Percentiles rank a stretch among this genome's conserved stretches.
Evolutionary conservation across 2,888 invertebrate genomes (phyloP).

Genomic region (Leistus spinibarbis): DNA sequence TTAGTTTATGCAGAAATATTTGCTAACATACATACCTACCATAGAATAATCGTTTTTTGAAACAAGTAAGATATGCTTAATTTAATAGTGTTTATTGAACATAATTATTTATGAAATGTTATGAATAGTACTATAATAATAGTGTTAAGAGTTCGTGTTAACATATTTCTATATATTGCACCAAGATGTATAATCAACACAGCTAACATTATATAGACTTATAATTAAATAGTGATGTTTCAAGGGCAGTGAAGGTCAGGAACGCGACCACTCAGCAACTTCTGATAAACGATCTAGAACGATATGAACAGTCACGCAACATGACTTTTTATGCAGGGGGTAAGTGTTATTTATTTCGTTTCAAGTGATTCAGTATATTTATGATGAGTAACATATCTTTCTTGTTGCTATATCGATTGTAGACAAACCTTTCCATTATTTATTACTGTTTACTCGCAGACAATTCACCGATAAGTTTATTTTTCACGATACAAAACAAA

Average conservation of each 20-base stretch:
- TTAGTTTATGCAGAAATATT: too few species aligned
- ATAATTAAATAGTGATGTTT: conserved; percentile 12
- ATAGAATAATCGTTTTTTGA: too few species aligned
- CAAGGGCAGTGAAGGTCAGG: conserved; percentile 19
- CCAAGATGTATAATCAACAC: conserved; percentile 15
- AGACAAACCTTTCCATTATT: background rate
- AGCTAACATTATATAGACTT: conserved; percentile 10
- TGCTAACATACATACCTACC: too few species aligned
- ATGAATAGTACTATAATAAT: background rate
- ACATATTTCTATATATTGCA: background rate
- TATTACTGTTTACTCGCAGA: background rate
- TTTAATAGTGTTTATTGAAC: too few species aligned
- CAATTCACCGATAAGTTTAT: background rate
- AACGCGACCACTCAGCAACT: conserved; percentile 6
- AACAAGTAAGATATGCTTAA: too few species aligned
- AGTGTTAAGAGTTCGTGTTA: background rate
- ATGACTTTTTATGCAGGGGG: conserved; percentile 8
- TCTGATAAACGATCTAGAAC: conserved; percentile 30
- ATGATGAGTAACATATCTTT: conserved; percentile 3
- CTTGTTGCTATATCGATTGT: background rate
- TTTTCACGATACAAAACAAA: background rate
- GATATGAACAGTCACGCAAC: conserved; percentile 33
- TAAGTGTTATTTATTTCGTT: conserved; percentile 23
- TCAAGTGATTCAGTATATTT: conserved; percentile 30
- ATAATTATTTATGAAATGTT: background rate